These are phyloP conservation scores for Pollenia griseotomentosa DNA, from an alignment of 2,888 invertebrate species.

Conservation along the genomic window DNA sequence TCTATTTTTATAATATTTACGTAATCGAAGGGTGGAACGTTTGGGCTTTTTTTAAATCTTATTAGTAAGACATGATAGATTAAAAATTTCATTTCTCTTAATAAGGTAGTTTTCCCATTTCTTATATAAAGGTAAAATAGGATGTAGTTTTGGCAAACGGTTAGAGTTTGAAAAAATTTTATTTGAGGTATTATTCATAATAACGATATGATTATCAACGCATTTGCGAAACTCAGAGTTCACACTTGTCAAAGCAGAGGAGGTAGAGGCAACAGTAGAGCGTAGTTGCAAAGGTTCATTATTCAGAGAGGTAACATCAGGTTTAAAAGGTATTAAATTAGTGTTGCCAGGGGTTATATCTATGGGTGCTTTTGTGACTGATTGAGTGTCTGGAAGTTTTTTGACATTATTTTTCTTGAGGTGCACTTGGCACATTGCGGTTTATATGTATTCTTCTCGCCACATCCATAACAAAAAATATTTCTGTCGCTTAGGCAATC, in stretches of 20 bases:
- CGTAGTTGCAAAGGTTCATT: too few species aligned
- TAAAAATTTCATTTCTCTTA: slow-evolving; percentile 23
- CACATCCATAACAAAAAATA: slow-evolving; percentile 48
- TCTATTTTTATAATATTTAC: slow-evolving; percentile 19
- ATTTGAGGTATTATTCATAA: background rate
- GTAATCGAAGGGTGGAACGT: slow-evolving; percentile 29
- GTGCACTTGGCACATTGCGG: slow-evolving; percentile 7
- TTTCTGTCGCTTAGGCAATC: slow-evolving; percentile 17
- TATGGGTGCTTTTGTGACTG: background rate
- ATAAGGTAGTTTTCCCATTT: background rate
- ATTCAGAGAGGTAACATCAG: too few species aligned
- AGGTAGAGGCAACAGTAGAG: too few species aligned
- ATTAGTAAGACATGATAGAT: background rate
- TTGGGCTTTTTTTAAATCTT: background rate
- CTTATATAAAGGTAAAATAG: slow-evolving; percentile 5
- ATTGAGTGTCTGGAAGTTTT: slow-evolving; percentile 7
- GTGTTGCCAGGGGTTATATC: background rate
- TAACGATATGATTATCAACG: background rate
- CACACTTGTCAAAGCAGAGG: background rate
- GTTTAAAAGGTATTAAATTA: background rate
- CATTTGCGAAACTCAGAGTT: background rate
- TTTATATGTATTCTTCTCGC: slow-evolving; percentile 18
- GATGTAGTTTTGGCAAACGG: background rate
- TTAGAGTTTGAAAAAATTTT: background rate
- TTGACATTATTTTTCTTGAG: background rate